phyloP scores from a whole-genome alignment of 2,797 vertebrate species.

The Girardinus metallicus region DNA sequence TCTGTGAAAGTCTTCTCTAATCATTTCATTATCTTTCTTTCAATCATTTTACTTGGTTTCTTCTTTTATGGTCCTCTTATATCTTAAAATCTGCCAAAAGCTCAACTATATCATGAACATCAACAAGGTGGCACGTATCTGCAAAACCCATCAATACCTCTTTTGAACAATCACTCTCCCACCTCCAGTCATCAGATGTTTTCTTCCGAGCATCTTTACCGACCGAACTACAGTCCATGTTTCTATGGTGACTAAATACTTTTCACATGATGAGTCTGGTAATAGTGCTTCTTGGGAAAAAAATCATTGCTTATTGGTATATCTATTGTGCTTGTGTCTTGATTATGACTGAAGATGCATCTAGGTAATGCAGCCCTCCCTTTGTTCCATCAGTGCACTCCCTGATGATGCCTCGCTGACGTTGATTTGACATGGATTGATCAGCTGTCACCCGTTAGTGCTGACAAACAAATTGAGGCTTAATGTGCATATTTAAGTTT shows the following conservation, averaged over 20 bases:
- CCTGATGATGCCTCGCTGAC: slow-evolving; percentile 34
- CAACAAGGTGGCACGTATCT: neutral
- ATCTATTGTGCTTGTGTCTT: slow-evolving; percentile 23
- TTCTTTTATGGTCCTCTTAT: neutral
- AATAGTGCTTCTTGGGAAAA: slow-evolving; percentile 22
- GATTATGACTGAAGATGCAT: slow-evolving; percentile 42
- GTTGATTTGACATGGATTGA: slow-evolving; percentile 26
- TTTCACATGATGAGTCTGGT: slow-evolving; percentile 43
- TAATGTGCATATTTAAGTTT: slow-evolving; percentile 53
- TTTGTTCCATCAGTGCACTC: slow-evolving; percentile 34
- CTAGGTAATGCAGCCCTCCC: neutral
- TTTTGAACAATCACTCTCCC: slow-evolving; percentile 19
- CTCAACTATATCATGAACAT: neutral
- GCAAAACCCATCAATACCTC: slow-evolving; percentile 14
- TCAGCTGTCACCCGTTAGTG: slow-evolving; percentile 38
- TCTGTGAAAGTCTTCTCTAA: neutral
- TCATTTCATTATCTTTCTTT: neutral
- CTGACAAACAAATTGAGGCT: slow-evolving; percentile 59
- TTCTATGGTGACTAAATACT: slow-evolving; percentile 57
- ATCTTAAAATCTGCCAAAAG: slow-evolving; percentile 13
- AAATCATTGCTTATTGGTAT: slow-evolving; percentile 36
- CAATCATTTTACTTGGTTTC: neutral
- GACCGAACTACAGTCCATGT: slow-evolving; percentile 16
- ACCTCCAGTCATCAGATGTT: slow-evolving; percentile 24
- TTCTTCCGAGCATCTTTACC: slow-evolving; percentile 22